Conservation (phyloP, 2,113 vertebrate genomes). For the Trichomycterus rosablanca region DNA sequence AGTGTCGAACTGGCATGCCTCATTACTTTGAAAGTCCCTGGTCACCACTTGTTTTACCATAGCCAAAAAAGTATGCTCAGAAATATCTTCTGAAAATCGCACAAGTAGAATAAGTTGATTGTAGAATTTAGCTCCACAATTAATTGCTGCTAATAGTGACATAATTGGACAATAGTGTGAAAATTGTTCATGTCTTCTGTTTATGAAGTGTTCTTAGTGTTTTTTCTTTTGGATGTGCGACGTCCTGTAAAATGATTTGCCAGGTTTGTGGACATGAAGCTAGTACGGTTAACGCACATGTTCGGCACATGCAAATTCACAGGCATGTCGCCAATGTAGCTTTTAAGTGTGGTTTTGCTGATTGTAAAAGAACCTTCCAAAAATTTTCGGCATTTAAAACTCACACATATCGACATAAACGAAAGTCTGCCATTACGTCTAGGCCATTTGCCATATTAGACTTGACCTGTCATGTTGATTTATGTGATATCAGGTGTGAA, state of each 20-base stretch:
- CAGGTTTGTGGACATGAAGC: slow-evolving; percentile 28
- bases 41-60: too few species aligned
- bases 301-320: slow-evolving; percentile 22
- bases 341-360: slow-evolving; percentile 17
- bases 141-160: slow-evolving; percentile 1
- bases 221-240: too few species aligned
- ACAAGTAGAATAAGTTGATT: neutral
- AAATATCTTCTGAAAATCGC: neutral
- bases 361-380: slow-evolving; percentile 19
- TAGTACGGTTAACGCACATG: slow-evolving; percentile 16
- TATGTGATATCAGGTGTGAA: slow-evolving; percentile 22
- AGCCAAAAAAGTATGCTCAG: too few species aligned
- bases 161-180: neutral
- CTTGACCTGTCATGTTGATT: slow-evolving; percentile 29
- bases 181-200: too few species aligned
- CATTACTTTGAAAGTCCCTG: neutral
- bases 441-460: slow-evolving; percentile 12
- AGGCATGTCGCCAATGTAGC: slow-evolving; percentile 9
- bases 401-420: slow-evolving; percentile 21
- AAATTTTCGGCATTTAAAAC: slow-evolving; percentile 24
- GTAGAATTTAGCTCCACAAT: neutral
- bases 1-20: too few species aligned
- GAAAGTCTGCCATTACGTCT: slow-evolving; percentile 16
- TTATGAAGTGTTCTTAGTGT: too few species aligned
- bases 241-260: slow-evolving; percentile 5